Conservation (phyloP, 2,888 invertebrate species). For the Notodonta ziczac region DNA sequence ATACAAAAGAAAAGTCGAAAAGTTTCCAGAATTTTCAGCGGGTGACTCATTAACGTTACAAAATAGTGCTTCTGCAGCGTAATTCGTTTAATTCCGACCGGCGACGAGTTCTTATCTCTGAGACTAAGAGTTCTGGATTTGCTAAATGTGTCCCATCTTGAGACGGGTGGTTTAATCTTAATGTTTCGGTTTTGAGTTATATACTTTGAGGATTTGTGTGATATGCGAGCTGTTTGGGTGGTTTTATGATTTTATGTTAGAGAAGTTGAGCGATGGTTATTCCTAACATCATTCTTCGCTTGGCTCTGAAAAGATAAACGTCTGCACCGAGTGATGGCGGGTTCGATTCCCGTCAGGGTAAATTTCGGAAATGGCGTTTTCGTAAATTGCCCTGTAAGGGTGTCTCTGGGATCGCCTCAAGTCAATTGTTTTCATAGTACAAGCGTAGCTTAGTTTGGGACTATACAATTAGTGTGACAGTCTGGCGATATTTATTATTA, state of each 20-base stretch:
- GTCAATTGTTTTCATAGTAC: too few relatives aligned
- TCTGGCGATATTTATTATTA: too few relatives aligned
- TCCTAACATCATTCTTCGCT: too few relatives aligned
- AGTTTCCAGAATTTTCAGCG: slow-evolving; percentile 24
- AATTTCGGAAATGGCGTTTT: too few relatives aligned
- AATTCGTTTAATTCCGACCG: slow-evolving; percentile 37
- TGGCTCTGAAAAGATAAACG: too few relatives aligned
- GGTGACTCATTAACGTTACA: slow-evolving; percentile 32
- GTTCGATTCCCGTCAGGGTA: too few relatives aligned
- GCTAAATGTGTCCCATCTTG: slow-evolving; percentile 11
- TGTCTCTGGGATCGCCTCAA: too few relatives aligned
- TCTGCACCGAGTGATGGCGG: too few relatives aligned
- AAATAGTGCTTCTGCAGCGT: slow-evolving; percentile 33
- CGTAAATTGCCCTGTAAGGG: too few relatives aligned
- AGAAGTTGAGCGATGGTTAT: neutral
- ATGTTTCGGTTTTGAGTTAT: slow-evolving; percentile 21
- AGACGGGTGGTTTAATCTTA: slow-evolving; percentile 22
- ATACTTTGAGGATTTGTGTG: slow-evolving; percentile 20
- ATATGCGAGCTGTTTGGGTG: neutral
- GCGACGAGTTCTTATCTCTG: slow-evolving; percentile 29
- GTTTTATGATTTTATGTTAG: neutral
- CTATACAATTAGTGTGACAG: too few relatives aligned
- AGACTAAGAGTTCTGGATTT: slow-evolving; percentile 21
- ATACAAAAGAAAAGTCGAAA: slow-evolving; percentile 38
- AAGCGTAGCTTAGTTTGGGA: too few relatives aligned